Percentiles rank a stretch among this genome's conserved stretches.
These are phyloP conservation scores for Abscondita cerata DNA, from an alignment of 2,888 invertebrate species.

Conservation along the genomic window DNA sequence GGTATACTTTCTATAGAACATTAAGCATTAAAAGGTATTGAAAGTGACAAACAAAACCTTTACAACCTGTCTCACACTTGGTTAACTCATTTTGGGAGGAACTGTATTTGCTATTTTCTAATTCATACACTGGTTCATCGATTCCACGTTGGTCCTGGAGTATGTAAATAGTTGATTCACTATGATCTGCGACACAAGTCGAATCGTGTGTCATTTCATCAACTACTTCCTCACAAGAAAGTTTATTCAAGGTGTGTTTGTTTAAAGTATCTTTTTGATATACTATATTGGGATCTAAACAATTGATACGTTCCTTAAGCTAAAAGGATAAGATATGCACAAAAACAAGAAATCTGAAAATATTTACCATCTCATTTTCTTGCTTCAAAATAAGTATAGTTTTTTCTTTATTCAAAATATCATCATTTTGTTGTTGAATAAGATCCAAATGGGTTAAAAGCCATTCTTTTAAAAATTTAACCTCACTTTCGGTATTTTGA, in stretches of 20 bases:
- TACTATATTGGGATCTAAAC: constrained; percentile 69
- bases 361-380: constrained; percentile 81
- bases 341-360: constrained; percentile 19
- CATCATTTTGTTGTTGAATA: constrained; percentile 89
- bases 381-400: constrained; percentile 72
- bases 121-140: constrained; percentile 15
- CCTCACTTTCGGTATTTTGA: constrained; percentile 64
- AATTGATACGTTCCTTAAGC: constrained; percentile 65
- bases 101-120: constrained; percentile 8
- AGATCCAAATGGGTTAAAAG: constrained; percentile 84
- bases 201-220: constrained; percentile 57
- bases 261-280: constrained; percentile 44
- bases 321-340: constrained; percentile 35
- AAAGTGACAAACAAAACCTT: background rate
- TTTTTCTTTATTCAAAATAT: constrained; percentile 81
- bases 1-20: too few relatives aligned
- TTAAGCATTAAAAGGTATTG: too few relatives aligned
- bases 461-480: constrained; percentile 78
- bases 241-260: constrained; percentile 25
- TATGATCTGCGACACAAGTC: constrained; percentile 48
- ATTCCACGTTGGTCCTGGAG: constrained; percentile 30
- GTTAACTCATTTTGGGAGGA: constrained; percentile 5
- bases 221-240: constrained; percentile 18
- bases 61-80: background rate
- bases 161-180: constrained; percentile 44